Percentiles rank a stretch among this genome's conserved stretches.
These are phyloP conservation scores for Astatotilapia flaviijosephi DNA, from an alignment of 2,113 vertebrate species.

Conservation along the genomic window DNA sequence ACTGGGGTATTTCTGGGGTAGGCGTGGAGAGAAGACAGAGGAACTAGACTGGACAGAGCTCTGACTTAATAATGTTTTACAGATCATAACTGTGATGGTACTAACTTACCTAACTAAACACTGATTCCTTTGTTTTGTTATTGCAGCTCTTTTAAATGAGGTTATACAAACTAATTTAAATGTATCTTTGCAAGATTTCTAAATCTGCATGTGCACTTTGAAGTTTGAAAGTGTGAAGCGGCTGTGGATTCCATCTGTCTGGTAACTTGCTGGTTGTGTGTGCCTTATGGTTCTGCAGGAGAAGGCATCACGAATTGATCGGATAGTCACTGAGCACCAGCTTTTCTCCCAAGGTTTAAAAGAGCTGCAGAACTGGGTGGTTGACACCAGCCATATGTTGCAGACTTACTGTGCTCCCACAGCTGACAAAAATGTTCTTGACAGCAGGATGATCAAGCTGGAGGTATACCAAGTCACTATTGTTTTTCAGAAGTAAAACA, in stretches of 20 bases:
- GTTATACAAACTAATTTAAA: background rate
- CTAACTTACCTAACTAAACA: background rate
- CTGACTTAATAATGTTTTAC: background rate
- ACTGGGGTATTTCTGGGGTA: slow-evolving; percentile 70
- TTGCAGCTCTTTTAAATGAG: background rate
- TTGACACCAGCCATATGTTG: slow-evolving; percentile 84
- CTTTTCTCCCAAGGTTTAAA: slow-evolving; percentile 84
- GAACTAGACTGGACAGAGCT: slow-evolving; percentile 60
- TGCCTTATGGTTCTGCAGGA: slow-evolving; percentile 71
- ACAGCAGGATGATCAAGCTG: slow-evolving; percentile 89
- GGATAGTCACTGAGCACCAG: slow-evolving; percentile 86
- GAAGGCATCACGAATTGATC: slow-evolving; percentile 86
- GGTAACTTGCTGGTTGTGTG: background rate
- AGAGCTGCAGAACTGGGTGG: slow-evolving; percentile 92
- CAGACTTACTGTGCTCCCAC: slow-evolving; percentile 86
- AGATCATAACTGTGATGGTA: background rate
- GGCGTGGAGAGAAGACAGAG: slow-evolving; percentile 79
- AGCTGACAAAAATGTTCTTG: slow-evolving; percentile 86
- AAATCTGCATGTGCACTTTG: background rate
- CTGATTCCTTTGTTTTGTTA: background rate
- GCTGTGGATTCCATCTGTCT: background rate
- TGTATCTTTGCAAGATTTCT: background rate
- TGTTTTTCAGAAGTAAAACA: background rate
- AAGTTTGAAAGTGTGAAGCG: background rate
- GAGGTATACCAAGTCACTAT: slow-evolving; percentile 75